Percentiles rank a stretch among this genome's conserved stretches.
These are phyloP conservation scores for Eristalis pertinax DNA, from an alignment of 2,888 invertebrate species.

Conservation along the genomic window DNA sequence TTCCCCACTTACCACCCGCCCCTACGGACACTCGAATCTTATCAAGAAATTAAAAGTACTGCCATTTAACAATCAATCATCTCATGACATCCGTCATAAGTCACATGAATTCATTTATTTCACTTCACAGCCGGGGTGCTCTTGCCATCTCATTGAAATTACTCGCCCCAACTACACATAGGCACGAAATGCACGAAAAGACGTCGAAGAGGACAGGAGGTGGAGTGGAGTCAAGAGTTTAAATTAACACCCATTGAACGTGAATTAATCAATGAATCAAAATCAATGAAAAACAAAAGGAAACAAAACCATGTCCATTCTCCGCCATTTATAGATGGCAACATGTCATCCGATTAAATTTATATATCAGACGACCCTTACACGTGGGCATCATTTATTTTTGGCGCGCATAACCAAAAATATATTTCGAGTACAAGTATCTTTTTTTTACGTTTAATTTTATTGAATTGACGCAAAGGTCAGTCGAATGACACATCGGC, in stretches of 20 bases:
- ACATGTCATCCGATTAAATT: conserved; percentile 12
- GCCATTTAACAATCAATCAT: conserved; percentile 17
- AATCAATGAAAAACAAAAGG: conserved; percentile 27
- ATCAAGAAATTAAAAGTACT: not conserved
- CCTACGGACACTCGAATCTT: not conserved
- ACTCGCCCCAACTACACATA: not conserved
- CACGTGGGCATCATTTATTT: conserved; percentile 28
- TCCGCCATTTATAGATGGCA: not conserved
- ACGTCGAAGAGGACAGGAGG: not conserved
- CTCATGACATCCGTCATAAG: conserved; percentile 2
- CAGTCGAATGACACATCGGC: not conserved
- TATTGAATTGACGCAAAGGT: conserved; percentile 56
- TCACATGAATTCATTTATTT: conserved; percentile 49
- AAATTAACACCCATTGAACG: conserved; percentile 48
- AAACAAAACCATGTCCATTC: not conserved
- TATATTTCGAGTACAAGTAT: not conserved
- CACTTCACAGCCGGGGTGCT: not conserved
- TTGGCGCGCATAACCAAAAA: conserved; percentile 36
- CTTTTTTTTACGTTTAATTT: conserved; percentile 12
- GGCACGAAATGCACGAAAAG: not conserved
- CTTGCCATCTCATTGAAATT: not conserved
- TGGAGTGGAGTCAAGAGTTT: conserved; percentile 14
- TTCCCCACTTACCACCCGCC: too few species aligned
- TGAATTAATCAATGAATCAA: conserved; percentile 60
- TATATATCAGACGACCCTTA: conserved; percentile 16